A percentile compares a stretch with the other conserved stretches of the same genome.
Evolutionary conservation across 2,113 vertebrate species (phyloP).

Genomic region (Sebastes schlegelii): DNA sequence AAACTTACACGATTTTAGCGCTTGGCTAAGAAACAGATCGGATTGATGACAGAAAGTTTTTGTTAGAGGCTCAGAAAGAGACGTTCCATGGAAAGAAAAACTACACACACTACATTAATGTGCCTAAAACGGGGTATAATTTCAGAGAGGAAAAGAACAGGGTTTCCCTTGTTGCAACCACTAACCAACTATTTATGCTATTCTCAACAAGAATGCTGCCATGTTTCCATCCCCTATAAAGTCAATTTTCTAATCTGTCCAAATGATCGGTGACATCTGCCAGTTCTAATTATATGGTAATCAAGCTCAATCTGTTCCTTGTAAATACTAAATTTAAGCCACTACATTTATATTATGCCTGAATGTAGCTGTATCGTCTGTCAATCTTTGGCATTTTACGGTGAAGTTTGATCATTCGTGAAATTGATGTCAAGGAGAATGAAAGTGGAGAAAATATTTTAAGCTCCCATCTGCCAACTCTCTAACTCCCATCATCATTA

Average conservation of each 20-base stretch:
- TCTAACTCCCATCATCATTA: slow-evolving; percentile 48
- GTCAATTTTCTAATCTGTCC: slow-evolving; percentile 47
- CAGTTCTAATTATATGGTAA: slow-evolving; percentile 53
- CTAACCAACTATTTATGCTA: slow-evolving; percentile 72
- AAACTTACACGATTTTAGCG: slow-evolving; percentile 40
- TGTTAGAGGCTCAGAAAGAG: slow-evolving; percentile 35
- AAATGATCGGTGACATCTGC: slow-evolving; percentile 45
- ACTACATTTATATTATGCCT: slow-evolving; percentile 27
- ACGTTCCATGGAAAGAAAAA: slow-evolving; percentile 61
- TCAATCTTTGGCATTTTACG: slow-evolving; percentile 15
- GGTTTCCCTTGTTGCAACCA: slow-evolving; percentile 62
- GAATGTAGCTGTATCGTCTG: slow-evolving; percentile 5
- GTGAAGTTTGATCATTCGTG: slow-evolving; percentile 15
- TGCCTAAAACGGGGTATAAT: slow-evolving; percentile 65
- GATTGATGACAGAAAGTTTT: slow-evolving; percentile 37
- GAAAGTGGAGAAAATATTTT: slow-evolving; percentile 39
- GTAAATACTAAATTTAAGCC: slow-evolving; percentile 46
- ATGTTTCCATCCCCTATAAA: slow-evolving; percentile 49
- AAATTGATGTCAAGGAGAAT: slow-evolving; percentile 24
- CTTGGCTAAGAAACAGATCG: slow-evolving; percentile 40
- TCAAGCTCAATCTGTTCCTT: slow-evolving; percentile 29
- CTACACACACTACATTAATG: slow-evolving; percentile 57
- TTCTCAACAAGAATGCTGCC: slow-evolving; percentile 67
- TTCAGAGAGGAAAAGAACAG: slow-evolving; percentile 63
- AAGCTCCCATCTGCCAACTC: slow-evolving; percentile 19